phyloP scores from a whole-genome alignment of 2,888 invertebrate species.

The Creontiades dilutus region DNA sequence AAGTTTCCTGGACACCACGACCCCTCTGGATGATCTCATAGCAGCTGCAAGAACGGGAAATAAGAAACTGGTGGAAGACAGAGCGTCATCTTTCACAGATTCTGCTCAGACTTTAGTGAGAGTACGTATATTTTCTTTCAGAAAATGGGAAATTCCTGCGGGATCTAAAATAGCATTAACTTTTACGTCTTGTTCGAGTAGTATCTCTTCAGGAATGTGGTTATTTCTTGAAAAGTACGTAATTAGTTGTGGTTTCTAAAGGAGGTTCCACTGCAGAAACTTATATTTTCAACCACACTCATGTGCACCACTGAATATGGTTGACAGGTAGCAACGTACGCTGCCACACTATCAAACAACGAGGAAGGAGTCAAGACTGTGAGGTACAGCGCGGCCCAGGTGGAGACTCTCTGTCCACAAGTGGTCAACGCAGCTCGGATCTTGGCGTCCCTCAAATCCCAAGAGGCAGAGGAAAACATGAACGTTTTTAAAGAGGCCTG shows the following conservation, averaged over 20 bases:
- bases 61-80: conserved; percentile 50
- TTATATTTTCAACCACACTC: too few species aligned
- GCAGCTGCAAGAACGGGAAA: conserved; percentile 40
- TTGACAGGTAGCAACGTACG: conserved; percentile 22
- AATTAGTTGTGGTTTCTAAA: too few species aligned
- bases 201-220: too few species aligned
- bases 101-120: not conserved
- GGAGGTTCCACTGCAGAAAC: too few species aligned
- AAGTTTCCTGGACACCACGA: conserved; percentile 50
- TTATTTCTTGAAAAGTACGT: too few species aligned
- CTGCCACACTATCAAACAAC: conserved; percentile 36
- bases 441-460: conserved; percentile 36
- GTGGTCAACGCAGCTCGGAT: conserved; percentile 55
- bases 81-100: not conserved
- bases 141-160: too few species aligned
- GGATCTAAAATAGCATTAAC: too few species aligned
- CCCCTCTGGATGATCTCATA: conserved; percentile 53
- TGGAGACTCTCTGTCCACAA: conserved; percentile 51
- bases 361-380: conserved; percentile 54
- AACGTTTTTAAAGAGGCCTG: conserved; percentile 50
- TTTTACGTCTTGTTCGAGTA: too few species aligned
- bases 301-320: not conserved
- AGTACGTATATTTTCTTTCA: not conserved
- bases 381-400: conserved; percentile 49
- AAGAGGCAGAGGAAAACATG: conserved; percentile 60